A percentile compares a stretch with the other conserved stretches of the same genome.
These are phyloP conservation scores for Campopleginae sp. DNA, from an alignment of 2,888 invertebrate species.

Conservation along the genomic window DNA sequence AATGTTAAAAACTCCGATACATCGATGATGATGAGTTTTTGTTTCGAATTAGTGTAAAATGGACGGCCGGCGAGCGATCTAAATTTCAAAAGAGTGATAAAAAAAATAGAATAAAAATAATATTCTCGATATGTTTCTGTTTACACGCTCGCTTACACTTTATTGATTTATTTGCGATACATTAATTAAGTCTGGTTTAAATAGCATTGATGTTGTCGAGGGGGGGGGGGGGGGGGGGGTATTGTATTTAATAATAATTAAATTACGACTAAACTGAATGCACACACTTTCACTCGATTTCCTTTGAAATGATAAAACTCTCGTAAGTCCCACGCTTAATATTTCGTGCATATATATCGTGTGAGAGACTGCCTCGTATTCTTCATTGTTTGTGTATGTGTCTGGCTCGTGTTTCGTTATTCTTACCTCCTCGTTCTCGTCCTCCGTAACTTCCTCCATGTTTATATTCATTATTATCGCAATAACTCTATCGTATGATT, in stretches of 20 bases:
- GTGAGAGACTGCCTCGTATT: constrained; percentile 6
- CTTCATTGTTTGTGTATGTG: constrained; percentile 43
- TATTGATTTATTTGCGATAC: constrained; percentile 84
- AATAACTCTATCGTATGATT: constrained; percentile 75
- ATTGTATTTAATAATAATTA: constrained; percentile 7
- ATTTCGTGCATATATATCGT: constrained; percentile 60
- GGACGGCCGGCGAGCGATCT: background rate
- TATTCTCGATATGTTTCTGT: constrained; percentile 62
- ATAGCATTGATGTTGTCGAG: constrained; percentile 79
- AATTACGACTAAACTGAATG: constrained; percentile 64
- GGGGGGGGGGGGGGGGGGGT: too few relatives aligned
- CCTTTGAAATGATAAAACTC: constrained; percentile 19
- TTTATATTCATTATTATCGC: constrained; percentile 71
- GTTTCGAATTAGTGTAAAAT: background rate
- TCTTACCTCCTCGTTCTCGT: constrained; percentile 36
- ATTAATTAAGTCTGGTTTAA: constrained; percentile 84
- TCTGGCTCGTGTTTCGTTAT: constrained; percentile 53
- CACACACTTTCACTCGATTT: constrained; percentile 54
- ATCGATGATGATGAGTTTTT: background rate
- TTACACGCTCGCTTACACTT: constrained; percentile 83
- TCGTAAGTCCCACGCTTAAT: constrained; percentile 29
- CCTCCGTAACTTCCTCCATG: constrained; percentile 72
- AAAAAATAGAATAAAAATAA: background rate
- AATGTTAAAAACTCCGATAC: background rate
- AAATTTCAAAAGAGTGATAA: background rate